Evolutionary conservation across 1,140 invertebrate species (phyloP).

Genomic region (Eumaeus atala): DNA sequence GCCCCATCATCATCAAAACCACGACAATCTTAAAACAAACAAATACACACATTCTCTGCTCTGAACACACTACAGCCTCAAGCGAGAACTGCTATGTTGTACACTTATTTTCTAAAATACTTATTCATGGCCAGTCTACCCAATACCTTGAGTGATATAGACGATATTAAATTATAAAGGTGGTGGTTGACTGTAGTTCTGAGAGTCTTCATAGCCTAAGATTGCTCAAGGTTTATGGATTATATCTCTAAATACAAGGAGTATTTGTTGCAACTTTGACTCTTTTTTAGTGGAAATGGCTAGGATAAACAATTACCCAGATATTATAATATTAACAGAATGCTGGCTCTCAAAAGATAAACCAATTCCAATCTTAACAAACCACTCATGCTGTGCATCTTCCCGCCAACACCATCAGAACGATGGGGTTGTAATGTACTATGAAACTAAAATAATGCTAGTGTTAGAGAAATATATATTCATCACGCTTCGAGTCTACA

Average conservation of each 20-base stretch:
- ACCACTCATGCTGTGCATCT: too few species aligned
- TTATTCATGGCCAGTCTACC: conserved; percentile 1
- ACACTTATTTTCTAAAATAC: neutral
- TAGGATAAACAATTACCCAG: conserved; percentile 15
- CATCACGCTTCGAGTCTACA: too few species aligned
- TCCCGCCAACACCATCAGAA: conserved; percentile 22
- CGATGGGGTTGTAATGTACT: conserved; percentile 26
- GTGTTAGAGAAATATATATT: too few species aligned
- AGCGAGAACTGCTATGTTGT: neutral
- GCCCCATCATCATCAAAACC: too few species aligned
- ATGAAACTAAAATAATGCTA: too few species aligned
- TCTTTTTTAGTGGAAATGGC: conserved; percentile 17
- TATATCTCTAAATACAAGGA: too few species aligned
- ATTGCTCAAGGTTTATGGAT: conserved; percentile 16
- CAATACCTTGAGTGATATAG: conserved; percentile 12
- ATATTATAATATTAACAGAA: conserved; percentile 30
- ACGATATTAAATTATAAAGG: conserved; percentile 1
- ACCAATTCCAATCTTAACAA: conserved; percentile 22
- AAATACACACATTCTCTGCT: too few species aligned
- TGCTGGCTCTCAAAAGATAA: conserved; percentile 22
- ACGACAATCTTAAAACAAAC: too few species aligned
- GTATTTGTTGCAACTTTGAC: too few species aligned
- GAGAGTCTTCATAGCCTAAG: neutral
- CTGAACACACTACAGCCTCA: too few species aligned
- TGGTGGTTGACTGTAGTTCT: conserved; percentile 3